A percentile compares a stretch with the other conserved stretches of the same genome.
These are phyloP conservation scores for Lithophane leautieri DNA, from an alignment of 2,888 invertebrate species.

Conservation along the genomic window DNA sequence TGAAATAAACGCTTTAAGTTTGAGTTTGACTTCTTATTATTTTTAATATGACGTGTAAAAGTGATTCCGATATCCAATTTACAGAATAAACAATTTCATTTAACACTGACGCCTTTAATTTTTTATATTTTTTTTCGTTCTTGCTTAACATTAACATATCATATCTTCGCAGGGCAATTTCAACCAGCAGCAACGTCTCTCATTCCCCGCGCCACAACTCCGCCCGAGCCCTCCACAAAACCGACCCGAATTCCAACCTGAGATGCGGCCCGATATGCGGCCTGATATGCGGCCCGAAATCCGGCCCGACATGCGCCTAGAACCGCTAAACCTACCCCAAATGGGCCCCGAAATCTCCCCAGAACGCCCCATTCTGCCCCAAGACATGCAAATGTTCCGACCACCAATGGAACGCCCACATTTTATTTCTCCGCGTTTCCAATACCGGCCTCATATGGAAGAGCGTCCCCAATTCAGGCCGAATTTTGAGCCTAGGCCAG, in stretches of 20 bases:
- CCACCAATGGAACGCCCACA: conserved; percentile 69
- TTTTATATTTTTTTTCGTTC: neutral
- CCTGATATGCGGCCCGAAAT: conserved; percentile 52
- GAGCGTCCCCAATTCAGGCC: conserved; percentile 68
- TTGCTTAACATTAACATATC: neutral
- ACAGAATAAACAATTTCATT: too few species aligned
- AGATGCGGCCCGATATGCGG: conserved; percentile 49
- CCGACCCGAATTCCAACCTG: conserved; percentile 55
- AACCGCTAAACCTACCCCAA: conserved; percentile 52
- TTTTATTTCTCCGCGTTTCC: conserved; percentile 66
- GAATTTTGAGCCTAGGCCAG: conserved; percentile 75
- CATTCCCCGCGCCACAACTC: conserved; percentile 76
- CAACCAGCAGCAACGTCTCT: conserved; percentile 73
- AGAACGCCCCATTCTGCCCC: conserved; percentile 70
- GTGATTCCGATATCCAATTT: too few species aligned
- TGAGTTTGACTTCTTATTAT: too few species aligned
- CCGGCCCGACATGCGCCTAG: conserved; percentile 45
- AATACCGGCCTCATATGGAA: conserved; percentile 72
- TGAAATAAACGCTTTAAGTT: too few species aligned
- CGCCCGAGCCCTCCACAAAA: conserved; percentile 27
- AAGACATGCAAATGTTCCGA: conserved; percentile 68
- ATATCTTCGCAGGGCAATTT: conserved; percentile 77
- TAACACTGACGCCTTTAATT: too few species aligned
- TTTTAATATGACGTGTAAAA: too few species aligned
- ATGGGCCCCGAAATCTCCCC: conserved; percentile 74